Base-by-base conservation (phyloP, 2,888 invertebrate genomes). In the Lypha dubia region DNA sequence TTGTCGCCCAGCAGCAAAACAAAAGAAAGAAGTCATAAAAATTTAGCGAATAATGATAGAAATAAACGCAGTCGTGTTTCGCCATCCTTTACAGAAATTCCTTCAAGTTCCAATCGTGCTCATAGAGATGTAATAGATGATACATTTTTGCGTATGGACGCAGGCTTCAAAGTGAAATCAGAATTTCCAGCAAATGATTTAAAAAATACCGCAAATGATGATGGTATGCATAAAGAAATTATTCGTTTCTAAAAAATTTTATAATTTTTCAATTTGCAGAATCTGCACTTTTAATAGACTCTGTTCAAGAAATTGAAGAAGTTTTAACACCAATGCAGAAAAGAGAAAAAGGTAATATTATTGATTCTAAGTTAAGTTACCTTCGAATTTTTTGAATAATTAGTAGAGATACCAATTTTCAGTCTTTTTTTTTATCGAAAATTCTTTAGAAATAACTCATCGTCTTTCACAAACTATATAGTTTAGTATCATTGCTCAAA, bases 331-430 rank as follows among this genome's bases (percentile, higher is more conserved):
- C 80, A 0, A 79, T 60, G 20, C 79, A 85, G 63, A 85, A 83
- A 38, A 79, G 67, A n/a, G 63, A 86, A 77, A 76, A 77, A 53
- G 83, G 87, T 86, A 58, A 62, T 35, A 65, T 49, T 2, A 1
- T 15, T 15, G 4, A 44, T 44, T 44, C 15, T 5, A 44, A 44
- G 15, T 4, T 44, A 15, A 15, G 44, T 3, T 44, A 38, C 11
- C 3, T 38, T 38, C 11, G 3, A 35, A 15, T 58, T 20, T 15
- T 49, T 11, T n/a, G n/a, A n/a, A n/a, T n/a, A n/a, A n/a, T n/a
- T n/a, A n/a, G n/a, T n/a, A n/a, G n/a, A n/a, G n/a, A n/a, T n/a
- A n/a, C n/a, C n/a, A n/a, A n/a, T n/a, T n/a, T n/a, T n/a, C n/a
- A n/a, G n/a, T n/a, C n/a, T n/a, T n/a, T n/a, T n/a, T n/a, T n/a